Conservation (phyloP, 1,140 invertebrate species). For the Thaumatotibia leucotreta region DNA sequence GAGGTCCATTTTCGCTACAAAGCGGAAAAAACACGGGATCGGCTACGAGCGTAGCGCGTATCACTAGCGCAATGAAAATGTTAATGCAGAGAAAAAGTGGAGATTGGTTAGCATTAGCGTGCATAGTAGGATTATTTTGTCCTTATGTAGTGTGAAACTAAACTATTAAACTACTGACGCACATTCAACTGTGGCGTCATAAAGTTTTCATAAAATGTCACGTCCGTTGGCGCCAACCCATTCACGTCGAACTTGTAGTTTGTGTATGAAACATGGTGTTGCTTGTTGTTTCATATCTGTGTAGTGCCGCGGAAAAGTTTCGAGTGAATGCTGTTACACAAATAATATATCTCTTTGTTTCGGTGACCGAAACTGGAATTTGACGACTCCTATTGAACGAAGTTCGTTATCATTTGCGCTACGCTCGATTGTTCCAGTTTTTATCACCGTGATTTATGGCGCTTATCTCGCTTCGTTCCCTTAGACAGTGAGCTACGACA, state of each 20-base stretch:
- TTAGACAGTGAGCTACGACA: slow-evolving; percentile 29
- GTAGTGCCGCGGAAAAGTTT: background rate
- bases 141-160: background rate
- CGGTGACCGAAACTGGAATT: background rate
- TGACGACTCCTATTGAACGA: slow-evolving; percentile 10
- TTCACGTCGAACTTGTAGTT: background rate
- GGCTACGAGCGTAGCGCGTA: background rate
- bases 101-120: no score
- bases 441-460: slow-evolving; percentile 43
- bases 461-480: slow-evolving; percentile 29
- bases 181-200: background rate
- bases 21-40: no score
- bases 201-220: background rate
- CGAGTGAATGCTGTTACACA: background rate
- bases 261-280: background rate
- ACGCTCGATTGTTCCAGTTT: slow-evolving; percentile 21
- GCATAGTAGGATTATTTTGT: background rate
- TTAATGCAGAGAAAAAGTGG: no score
- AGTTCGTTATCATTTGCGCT: slow-evolving; percentile 17
- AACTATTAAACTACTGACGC: background rate
- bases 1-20: no score
- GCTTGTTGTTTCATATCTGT: background rate
- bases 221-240: background rate
- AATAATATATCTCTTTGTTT: background rate
- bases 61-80: background rate